Evolutionary conservation across 2,113 vertebrate species (phyloP).

Genomic region (Cynoglossus semilaevis): DNA sequence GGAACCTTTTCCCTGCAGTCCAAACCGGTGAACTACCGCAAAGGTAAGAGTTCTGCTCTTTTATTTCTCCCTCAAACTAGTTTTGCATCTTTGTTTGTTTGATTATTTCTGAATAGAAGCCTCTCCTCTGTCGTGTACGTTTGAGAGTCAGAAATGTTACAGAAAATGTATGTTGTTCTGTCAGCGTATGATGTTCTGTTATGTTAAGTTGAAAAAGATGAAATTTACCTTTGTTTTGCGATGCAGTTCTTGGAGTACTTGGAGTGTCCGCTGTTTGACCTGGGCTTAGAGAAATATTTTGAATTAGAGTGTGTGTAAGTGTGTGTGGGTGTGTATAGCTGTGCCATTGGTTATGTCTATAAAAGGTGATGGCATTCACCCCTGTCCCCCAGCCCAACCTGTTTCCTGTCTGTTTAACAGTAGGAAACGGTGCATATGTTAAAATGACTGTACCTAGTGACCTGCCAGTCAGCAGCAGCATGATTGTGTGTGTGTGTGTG

Average conservation of each 20-base stretch:
- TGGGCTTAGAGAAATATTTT: conserved; percentile 18
- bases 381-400: conserved; percentile 43
- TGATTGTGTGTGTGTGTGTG: conserved; percentile 4
- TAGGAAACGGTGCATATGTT: conserved; percentile 40
- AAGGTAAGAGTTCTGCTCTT: conserved; percentile 66
- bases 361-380: conserved; percentile 76
- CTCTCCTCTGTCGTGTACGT: conserved; percentile 30
- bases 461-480: conserved; percentile 6
- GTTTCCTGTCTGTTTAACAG: conserved; percentile 58
- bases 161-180: conserved; percentile 35
- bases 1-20: conserved; percentile 76
- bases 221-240: conserved; percentile 26
- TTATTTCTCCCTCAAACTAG: background rate
- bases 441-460: conserved; percentile 18
- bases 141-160: conserved; percentile 21
- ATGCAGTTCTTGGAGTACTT: conserved; percentile 29
- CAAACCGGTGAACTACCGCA: conserved; percentile 74
- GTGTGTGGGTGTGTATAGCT: conserved; percentile 12
- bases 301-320: background rate
- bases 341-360: conserved; percentile 68
- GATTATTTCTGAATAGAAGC: conserved; percentile 5
- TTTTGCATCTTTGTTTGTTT: background rate
- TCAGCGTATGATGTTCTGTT: background rate
- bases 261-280: conserved; percentile 49
- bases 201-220: conserved; percentile 34